These are phyloP conservation scores for Bos indicus DNA, from an alignment of 2,113 vertebrate species.

Conservation along the genomic window DNA sequence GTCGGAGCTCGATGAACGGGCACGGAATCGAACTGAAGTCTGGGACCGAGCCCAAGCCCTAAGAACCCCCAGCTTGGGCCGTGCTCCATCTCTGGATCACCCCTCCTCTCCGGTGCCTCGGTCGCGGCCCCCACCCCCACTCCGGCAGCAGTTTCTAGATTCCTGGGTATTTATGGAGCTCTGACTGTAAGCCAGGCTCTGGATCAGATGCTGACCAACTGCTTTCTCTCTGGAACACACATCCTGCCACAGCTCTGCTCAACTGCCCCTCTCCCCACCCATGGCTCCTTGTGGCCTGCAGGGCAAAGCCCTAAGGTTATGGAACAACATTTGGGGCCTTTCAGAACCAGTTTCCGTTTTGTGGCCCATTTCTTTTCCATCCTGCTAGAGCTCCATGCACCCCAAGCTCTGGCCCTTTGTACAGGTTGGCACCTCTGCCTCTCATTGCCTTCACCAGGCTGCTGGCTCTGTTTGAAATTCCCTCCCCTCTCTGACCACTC, in stretches of 20 bases:
- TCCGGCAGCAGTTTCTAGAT: not conserved
- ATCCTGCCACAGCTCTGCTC: not conserved
- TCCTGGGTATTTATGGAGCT: not conserved
- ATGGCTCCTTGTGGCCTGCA: not conserved
- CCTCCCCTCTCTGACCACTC: not conserved
- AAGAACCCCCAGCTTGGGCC: not conserved
- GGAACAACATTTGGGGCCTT: not conserved
- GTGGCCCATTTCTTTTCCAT: not conserved
- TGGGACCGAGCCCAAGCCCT: not conserved
- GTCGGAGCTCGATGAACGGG: not conserved
- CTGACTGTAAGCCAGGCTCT: not conserved
- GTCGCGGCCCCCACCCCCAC: not conserved
- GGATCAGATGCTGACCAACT: not conserved
- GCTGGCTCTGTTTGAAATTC: not conserved
- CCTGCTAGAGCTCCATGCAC: not conserved
- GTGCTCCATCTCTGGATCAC: not conserved
- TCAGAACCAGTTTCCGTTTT: not conserved
- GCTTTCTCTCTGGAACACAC: not conserved
- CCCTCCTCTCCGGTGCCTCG: not conserved
- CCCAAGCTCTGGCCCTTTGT: not conserved
- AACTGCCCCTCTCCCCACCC: not conserved
- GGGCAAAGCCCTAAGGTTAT: not conserved
- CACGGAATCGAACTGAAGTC: not conserved
- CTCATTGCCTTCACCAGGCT: not conserved
- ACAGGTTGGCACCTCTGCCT: not conserved